These are phyloP conservation scores for Andrena praecox DNA, from an alignment of 2,888 invertebrate genomes.

Conservation along the genomic window DNA sequence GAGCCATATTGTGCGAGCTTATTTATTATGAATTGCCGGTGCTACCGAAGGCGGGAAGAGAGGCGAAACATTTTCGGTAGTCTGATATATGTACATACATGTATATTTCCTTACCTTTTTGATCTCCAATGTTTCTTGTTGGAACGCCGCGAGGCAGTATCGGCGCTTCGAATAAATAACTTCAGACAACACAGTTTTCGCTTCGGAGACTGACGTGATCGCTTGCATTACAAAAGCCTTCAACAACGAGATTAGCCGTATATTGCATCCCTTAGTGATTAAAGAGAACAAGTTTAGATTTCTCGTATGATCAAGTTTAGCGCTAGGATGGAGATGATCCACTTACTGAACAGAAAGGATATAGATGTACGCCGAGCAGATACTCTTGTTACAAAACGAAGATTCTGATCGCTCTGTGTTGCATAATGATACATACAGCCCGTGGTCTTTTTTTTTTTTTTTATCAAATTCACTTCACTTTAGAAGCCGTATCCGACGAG, in stretches of 20 bases:
- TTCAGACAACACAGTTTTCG: conserved; percentile 63
- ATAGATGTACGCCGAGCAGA: conserved; percentile 64
- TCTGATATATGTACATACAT: conserved; percentile 51
- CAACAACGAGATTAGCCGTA: conserved; percentile 70
- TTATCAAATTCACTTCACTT: conserved; percentile 51
- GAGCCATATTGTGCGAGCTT: conserved; percentile 67
- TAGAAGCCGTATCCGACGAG: conserved; percentile 32
- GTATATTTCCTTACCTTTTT: conserved; percentile 55
- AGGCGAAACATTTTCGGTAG: conserved; percentile 37
- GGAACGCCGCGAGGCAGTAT: conserved; percentile 40
- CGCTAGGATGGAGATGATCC: conserved; percentile 60
- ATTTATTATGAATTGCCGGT: conserved; percentile 69
- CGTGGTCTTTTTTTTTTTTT: conserved; percentile 21
- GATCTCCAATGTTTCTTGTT: conserved; percentile 47
- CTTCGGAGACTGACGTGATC: conserved; percentile 55
- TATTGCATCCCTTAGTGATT: conserved; percentile 62
- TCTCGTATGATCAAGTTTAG: conserved; percentile 65
- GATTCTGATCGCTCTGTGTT: conserved; percentile 63
- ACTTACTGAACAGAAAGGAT: conserved; percentile 59
- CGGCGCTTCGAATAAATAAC: conserved; percentile 65
- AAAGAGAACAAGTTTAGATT: conserved; percentile 50
- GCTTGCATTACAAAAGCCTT: conserved; percentile 66
- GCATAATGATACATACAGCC: conserved; percentile 53
- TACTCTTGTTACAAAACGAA: conserved; percentile 65
- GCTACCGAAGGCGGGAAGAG: conserved; percentile 25